Evolutionary conservation across 2,888 invertebrate genomes (phyloP).

Genomic region (Carpatolechia fugitivella): DNA sequence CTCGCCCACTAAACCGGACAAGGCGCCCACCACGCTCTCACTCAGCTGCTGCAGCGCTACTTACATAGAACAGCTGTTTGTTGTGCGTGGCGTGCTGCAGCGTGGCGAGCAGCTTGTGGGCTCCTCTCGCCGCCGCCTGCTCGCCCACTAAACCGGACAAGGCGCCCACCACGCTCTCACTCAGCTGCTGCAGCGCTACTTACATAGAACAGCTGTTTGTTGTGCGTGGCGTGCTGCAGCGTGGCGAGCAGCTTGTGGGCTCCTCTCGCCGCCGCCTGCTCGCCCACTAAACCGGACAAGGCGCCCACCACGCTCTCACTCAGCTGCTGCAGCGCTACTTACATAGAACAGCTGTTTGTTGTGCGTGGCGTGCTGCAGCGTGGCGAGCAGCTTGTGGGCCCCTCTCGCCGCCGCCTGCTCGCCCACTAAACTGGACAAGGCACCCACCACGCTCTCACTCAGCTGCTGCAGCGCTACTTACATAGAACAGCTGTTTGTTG

Average conservation of each 20-base stretch:
- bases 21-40: no score
- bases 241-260: conserved; percentile 92
- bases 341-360: conserved; percentile 96
- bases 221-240: conserved; percentile 90
- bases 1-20: conserved; percentile 91
- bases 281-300: conserved; percentile 93
- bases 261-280: conserved; percentile 93
- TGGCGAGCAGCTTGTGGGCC: conserved; percentile 91
- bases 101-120: conserved; percentile 91
- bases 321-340: conserved; percentile 61
- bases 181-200: conserved; percentile 59
- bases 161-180: conserved; percentile 38
- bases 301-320: conserved; percentile 49
- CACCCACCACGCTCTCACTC: no score
- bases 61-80: conserved; percentile 94
- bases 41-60: conserved; percentile 46
- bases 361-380: conserved; percentile 89
- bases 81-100: conserved; percentile 91
- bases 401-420: conserved; percentile 95
- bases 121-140: no score
- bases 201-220: conserved; percentile 95
- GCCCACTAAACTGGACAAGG: conserved; percentile 89
- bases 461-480: conserved; percentile 71
- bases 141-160: conserved; percentile 93
- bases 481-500: conserved; percentile 95